Evolutionary conservation across 2,113 vertebrate species (phyloP).

Genomic region (Chauna torquata): DNA sequence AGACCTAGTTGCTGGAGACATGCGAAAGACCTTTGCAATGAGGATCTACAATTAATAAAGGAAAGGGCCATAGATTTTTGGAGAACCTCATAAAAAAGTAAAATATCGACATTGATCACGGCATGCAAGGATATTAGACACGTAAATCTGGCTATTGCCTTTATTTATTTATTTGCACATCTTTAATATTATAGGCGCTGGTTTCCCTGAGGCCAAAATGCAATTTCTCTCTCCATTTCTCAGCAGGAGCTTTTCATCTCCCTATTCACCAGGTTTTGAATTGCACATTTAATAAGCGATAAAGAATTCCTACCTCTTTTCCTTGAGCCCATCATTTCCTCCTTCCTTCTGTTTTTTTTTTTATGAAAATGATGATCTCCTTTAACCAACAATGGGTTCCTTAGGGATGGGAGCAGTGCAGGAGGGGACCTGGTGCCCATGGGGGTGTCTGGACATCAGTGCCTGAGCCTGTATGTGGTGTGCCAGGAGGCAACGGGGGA

Average conservation of each 20-base stretch:
- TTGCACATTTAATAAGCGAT: constrained; percentile 69
- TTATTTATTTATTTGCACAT: constrained; percentile 54
- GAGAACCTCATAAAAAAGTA: constrained; percentile 61
- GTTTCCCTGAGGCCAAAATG: constrained; percentile 37
- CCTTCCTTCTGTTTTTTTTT: neutral
- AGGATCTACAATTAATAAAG: constrained; percentile 56
- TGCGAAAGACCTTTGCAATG: constrained; percentile 36
- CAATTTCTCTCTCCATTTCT: constrained; percentile 60
- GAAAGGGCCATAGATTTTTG: constrained; percentile 47
- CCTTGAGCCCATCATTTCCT: neutral
- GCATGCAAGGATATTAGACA: constrained; percentile 38
- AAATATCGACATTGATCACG: constrained; percentile 20
- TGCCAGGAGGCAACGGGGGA: neutral
- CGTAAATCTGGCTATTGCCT: neutral
- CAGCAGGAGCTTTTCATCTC: constrained; percentile 62
- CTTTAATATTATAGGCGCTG: constrained; percentile 37
- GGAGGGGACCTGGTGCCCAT: neutral
- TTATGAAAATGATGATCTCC: neutral
- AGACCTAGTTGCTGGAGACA: constrained; percentile 60
- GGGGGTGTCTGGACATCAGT: neutral
- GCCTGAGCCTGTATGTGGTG: neutral
- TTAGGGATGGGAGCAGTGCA: neutral
- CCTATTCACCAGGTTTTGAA: constrained; percentile 63
- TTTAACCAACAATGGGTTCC: neutral
- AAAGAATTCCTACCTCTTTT: constrained; percentile 59